phyloP scores from a whole-genome alignment of 2,113 vertebrate genomes.

The Numida meleagris region DNA sequence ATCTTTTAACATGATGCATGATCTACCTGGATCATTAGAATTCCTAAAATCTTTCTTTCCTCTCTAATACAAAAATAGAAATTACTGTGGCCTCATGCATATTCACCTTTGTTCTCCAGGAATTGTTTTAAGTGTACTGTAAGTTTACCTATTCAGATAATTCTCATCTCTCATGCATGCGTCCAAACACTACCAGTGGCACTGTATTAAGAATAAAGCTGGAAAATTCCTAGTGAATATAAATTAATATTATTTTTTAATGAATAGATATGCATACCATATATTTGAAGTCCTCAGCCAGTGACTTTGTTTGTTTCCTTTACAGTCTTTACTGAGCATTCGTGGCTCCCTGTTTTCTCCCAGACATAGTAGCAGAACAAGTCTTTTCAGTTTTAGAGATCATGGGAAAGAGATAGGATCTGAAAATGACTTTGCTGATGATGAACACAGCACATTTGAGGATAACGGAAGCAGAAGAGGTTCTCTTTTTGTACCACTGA shows the following conservation, averaged over 20 bases:
- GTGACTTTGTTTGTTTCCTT: constrained; percentile 54
- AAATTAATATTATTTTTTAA: neutral
- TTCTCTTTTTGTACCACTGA: constrained; percentile 85
- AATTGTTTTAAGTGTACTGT: neutral
- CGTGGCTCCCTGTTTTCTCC: constrained; percentile 88
- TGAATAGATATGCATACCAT: neutral
- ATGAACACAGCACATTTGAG: constrained; percentile 92
- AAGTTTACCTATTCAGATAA: neutral
- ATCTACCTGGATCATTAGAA: neutral
- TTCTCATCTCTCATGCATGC: neutral
- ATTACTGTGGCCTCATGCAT: neutral
- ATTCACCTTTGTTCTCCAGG: neutral
- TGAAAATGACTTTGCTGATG: constrained; percentile 94
- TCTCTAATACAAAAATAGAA: neutral
- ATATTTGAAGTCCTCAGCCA: neutral
- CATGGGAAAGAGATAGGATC: constrained; percentile 81
- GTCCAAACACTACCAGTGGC: neutral
- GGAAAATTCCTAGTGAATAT: neutral
- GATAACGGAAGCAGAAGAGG: constrained; percentile 85
- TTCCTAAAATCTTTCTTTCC: neutral
- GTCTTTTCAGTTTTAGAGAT: constrained; percentile 88
- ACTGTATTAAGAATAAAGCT: neutral
- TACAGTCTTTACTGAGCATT: constrained; percentile 92
- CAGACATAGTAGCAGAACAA: constrained; percentile 89
- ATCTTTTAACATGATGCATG: neutral